These are phyloP conservation scores for Magallana gigas DNA, from an alignment of 1,140 invertebrate genomes.

Conservation along the genomic window DNA sequence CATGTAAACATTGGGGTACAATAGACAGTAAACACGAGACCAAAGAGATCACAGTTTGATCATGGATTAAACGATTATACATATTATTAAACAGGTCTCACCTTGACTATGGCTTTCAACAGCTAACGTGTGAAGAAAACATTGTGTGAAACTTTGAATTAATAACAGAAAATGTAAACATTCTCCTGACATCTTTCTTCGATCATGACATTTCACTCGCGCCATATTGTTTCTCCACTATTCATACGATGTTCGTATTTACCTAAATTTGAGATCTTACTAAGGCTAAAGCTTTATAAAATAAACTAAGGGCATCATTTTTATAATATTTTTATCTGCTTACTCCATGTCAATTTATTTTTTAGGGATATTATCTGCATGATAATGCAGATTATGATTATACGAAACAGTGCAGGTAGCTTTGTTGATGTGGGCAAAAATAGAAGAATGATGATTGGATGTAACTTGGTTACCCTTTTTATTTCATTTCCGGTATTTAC, in stretches of 20 bases:
- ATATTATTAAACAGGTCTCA: slow-evolving; percentile 59
- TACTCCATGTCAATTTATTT: neutral
- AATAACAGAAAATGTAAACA: slow-evolving; percentile 75
- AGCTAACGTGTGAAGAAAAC: slow-evolving; percentile 71
- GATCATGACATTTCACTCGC: slow-evolving; percentile 74
- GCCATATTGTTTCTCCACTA: slow-evolving; percentile 74
- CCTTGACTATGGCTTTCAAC: slow-evolving; percentile 79
- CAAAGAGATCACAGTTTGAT: neutral
- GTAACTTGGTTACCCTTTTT: slow-evolving; percentile 64
- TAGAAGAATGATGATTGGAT: slow-evolving; percentile 58
- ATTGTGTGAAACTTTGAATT: slow-evolving; percentile 73
- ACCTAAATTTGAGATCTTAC: slow-evolving; percentile 16
- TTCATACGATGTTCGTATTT: slow-evolving; percentile 52
- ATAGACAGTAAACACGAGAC: neutral
- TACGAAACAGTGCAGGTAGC: slow-evolving; percentile 39
- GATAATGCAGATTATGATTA: neutral
- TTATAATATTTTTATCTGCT: neutral
- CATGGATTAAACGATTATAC: neutral
- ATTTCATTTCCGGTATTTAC: slow-evolving; percentile 58
- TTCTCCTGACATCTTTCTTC: slow-evolving; percentile 73
- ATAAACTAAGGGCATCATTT: neutral
- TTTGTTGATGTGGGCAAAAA: neutral
- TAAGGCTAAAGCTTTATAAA: neutral
- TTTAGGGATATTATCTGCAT: neutral
- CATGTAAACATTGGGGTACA: neutral